Evolutionary conservation across 2,113 vertebrate species (phyloP).

Genomic region (Macroglossus sobrinus): DNA sequence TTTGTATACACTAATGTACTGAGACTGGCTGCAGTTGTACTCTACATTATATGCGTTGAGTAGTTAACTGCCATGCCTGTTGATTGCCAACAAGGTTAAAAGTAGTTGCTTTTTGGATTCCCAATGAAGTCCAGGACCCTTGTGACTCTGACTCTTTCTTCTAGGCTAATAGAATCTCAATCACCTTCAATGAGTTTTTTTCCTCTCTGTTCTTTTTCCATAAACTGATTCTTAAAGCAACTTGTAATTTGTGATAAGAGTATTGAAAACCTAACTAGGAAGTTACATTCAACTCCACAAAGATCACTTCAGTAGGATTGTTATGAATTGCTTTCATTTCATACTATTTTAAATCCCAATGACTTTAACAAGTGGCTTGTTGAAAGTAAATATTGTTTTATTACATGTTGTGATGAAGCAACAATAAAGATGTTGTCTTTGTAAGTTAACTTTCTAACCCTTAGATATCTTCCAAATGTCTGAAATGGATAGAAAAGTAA

Average conservation of each 20-base stretch:
- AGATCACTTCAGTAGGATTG: not conserved
- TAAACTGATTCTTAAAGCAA: conserved; percentile 34
- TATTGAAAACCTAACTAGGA: conserved; percentile 2
- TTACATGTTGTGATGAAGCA: not conserved
- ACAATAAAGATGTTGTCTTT: not conserved
- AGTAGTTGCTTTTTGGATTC: not conserved
- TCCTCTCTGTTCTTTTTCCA: not conserved
- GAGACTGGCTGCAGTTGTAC: not conserved
- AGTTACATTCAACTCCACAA: not conserved
- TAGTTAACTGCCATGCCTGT: not conserved
- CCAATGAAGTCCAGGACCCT: not conserved
- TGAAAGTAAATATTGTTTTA: conserved; percentile 29
- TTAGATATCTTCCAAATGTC: not conserved
- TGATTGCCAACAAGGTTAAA: not conserved
- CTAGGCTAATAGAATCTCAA: not conserved
- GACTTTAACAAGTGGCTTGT: conserved; percentile 18
- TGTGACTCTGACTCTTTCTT: not conserved
- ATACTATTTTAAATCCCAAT: not conserved
- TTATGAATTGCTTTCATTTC: conserved; percentile 33
- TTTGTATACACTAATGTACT: not conserved
- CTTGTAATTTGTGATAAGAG: not conserved
- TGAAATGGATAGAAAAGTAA: not conserved
- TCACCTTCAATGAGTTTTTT: not conserved
- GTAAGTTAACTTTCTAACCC: not conserved
- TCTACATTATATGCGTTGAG: not conserved